Evolutionary conservation across 2,113 vertebrate genomes (phyloP).

Genomic region (Bos taurus): ARS-UCD2.0 NC_037335.1:109591501-109592000

Average conservation of each 20-base stretch:
- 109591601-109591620: neutral
- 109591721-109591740: neutral
- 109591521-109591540: neutral
- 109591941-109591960: neutral
- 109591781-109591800: neutral
- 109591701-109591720: neutral
- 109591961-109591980: conserved; percentile 59
- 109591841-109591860: neutral
- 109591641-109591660: neutral
- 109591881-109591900: neutral
- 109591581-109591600: neutral
- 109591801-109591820: neutral
- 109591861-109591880: neutral
- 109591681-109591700: neutral
- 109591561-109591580: neutral
- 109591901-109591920: neutral
- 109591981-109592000: conserved; percentile 24
- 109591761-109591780: neutral
- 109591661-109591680: too few species aligned
- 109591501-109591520: neutral
- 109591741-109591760: neutral
- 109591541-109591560: neutral
- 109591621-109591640: neutral
- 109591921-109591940: neutral
- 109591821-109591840: neutral